phyloP scores from a whole-genome alignment of 1,140 invertebrate genomes.

The Drosophila ananassae region DNA sequence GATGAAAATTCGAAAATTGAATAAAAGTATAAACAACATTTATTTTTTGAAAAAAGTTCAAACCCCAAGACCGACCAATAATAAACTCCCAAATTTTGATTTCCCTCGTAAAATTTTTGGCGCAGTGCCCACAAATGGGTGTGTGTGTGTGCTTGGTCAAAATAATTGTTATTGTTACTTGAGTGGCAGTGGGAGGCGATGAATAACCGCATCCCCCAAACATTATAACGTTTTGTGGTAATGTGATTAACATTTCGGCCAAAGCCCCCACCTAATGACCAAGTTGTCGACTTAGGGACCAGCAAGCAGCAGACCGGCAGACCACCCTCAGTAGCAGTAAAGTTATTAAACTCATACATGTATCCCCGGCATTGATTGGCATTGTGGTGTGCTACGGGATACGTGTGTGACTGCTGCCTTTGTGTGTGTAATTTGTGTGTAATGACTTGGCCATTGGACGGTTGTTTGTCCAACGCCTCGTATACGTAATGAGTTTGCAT shows the following conservation, averaged over 20 bases:
- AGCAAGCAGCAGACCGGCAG: not conserved
- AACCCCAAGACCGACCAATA: not conserved
- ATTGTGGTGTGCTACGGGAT: conserved; percentile 34
- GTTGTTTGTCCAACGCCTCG: conserved; percentile 68
- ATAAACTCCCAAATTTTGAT: not conserved
- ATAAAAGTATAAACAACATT: no score
- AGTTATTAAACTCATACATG: conserved; percentile 74
- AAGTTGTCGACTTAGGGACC: conserved; percentile 48
- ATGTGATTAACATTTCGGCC: conserved; percentile 77
- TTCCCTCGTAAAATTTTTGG: not conserved
- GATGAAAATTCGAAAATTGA: no score
- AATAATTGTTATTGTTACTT: conserved; percentile 80
- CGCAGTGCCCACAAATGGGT: conserved; percentile 3
- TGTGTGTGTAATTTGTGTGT: conserved; percentile 6
- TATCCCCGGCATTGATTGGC: conserved; percentile 62
- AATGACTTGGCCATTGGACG: conserved; percentile 11
- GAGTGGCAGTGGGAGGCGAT: conserved; percentile 38
- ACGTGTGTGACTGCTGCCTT: conserved; percentile 2
- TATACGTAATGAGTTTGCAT: conserved; percentile 75
- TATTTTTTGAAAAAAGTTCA: no score
- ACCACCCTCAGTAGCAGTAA: conserved; percentile 27
- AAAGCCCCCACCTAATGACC: conserved; percentile 71
- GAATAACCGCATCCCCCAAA: conserved; percentile 52
- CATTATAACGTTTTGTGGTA: conserved; percentile 80
- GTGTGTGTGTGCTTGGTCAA: conserved; percentile 42